Base-by-base conservation (phyloP, 1,140 invertebrate species). In the Rhopalosiphum maidis region DNA sequence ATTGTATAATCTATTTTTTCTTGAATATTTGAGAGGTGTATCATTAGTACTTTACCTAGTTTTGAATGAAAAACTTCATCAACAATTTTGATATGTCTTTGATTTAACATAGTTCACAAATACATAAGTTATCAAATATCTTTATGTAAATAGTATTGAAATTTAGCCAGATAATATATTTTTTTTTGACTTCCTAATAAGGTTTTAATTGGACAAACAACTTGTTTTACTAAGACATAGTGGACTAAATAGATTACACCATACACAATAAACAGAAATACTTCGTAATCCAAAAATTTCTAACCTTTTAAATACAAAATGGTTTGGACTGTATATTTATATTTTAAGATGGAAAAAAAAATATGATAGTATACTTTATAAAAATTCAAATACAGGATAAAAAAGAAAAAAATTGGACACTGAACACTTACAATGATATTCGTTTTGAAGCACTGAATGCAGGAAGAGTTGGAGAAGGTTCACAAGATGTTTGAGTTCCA, bases 401-500 rank as follows among this genome's bases (percentile, higher is more conserved):
- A 85, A 41, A 25, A 55, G 23, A 23, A 37, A 82, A 35, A 93
- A 51, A 46, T 0, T 77, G 60, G 15, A 18, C 2, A 77, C n/a
- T n/a, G 51, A 21, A 94, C 85, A 94, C 94, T 94, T 93, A 94
- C 94, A 94, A 87, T n/a, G 93, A 90, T 43, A 94, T 90, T 90
- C 94, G 92, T 90, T 94, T 94, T 87, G 94, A 48, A 91, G 93
- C 85, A 90, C 90, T 94, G 35, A 94, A 82, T 43, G 93, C 15
- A 25, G 94, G 94, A 90, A 94, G 94, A 87, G 87, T 94, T 41
- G 94, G 94, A 30, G 94, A 94, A 35, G 93, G 93, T 54, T 94
- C 94, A 93, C 93, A 93, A 90, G 93, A 94, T 15, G 94, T 94
- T 88, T 94, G 94, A 43, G 94, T 94, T 30, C 94, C 94, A 11